Percentiles rank a stretch among this genome's conserved stretches.
These are phyloP conservation scores for Eucera pruinosa DNA, from an alignment of 2,888 invertebrate genomes.

Conservation along the genomic window DNA sequence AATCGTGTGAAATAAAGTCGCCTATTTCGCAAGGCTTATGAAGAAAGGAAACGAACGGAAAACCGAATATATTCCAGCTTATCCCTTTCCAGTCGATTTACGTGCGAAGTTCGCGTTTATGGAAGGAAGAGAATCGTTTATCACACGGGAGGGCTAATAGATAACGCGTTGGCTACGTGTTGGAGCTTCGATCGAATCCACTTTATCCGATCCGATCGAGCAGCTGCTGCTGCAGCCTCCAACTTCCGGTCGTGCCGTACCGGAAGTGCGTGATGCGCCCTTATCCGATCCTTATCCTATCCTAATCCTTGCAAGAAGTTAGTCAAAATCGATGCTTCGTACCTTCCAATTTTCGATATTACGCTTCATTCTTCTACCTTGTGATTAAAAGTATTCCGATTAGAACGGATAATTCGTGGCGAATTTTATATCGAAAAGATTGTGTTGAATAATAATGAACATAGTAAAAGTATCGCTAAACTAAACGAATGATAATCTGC, in stretches of 20 bases:
- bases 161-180: conserved; percentile 76
- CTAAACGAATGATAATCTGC: no score
- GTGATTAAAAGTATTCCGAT: no score
- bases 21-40: not conserved
- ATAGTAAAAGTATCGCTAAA: no score
- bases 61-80: conserved; percentile 51
- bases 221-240: conserved; percentile 46
- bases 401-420: no score
- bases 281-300: conserved; percentile 12
- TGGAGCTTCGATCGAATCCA: conserved; percentile 68
- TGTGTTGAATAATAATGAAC: no score
- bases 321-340: not conserved
- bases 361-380: no score
- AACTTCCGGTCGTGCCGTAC: conserved; percentile 40
- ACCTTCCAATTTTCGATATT: not conserved
- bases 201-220: conserved; percentile 71
- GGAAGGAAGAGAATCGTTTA: conserved; percentile 79
- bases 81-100: conserved; percentile 77
- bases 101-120: conserved; percentile 73
- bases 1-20: no score
- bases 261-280: conserved; percentile 58
- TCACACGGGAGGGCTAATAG: conserved; percentile 75
- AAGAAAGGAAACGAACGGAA: conserved; percentile 30
- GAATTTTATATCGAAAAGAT: no score
- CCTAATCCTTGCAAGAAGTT: not conserved